Evolutionary conservation across 2,797 vertebrate species (phyloP), one percentile per base, ranked within the genome.

Genomic region (Liasis olivaceus): DNA sequence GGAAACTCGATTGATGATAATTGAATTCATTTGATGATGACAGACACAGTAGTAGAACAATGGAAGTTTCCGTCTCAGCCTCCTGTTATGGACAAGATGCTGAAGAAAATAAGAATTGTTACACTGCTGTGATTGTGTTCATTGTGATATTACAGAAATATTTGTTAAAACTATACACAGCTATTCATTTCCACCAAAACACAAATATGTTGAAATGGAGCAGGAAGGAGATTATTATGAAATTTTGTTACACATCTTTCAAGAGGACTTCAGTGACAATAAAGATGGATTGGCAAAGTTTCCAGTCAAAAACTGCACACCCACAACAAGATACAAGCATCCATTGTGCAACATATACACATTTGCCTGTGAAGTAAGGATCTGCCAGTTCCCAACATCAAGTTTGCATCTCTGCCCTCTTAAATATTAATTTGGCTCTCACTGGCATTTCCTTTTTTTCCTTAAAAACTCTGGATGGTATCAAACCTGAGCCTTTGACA

Each of bases 361-460:
- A 88, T 87, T 63, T 64, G 91, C 88, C 54, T 59, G 85, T 87
- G 89, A 93, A 88, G 24, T 51, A 17, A n/a, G 64, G 62, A 28
- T 36, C 64, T 94, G 12, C 90, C 93, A 72, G 36, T 54, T 89
- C 31, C 63, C 93, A 92, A 92, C 56, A 60, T 89, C 91, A 88
- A 13, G 90, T 94, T 89, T 94, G 59, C 90, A 90, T 93, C 88
- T 86, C 47, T 89, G 20, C 87, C 88, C 92, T 86, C 58, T 5
- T 90, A 93, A 94, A 93, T 86, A 96, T 93, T 93, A 51, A 93
- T 92, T 90, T 90, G 36, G 5, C 3, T 89, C 90, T 91, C 92
- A 47, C 89, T 87, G 60, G 51, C 58, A 36, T 47, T 31, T 91
- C 5, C 9, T 36, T 92, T 22, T 28, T 8, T 7, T 5, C 24